Conservation (phyloP, 2,113 vertebrate genomes). For the Trogon melanurus region DNA sequence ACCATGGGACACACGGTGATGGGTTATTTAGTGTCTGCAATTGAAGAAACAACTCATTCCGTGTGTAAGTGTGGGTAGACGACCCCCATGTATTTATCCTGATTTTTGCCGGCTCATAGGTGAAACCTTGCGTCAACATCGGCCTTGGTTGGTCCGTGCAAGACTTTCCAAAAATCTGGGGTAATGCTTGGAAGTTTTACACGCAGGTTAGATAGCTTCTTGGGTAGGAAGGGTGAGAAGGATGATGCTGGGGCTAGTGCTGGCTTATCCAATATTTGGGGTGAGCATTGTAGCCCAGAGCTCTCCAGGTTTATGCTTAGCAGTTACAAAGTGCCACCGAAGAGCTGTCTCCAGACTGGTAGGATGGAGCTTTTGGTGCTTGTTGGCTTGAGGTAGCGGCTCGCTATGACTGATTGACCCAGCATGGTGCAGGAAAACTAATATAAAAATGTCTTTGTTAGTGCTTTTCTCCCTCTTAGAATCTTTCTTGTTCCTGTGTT, state of each 20-base stretch:
- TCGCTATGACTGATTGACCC: not conserved
- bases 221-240: not conserved
- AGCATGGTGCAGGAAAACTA: not conserved
- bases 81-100: not conserved
- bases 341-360: not conserved
- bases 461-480: not conserved
- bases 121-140: not conserved
- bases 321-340: not conserved
- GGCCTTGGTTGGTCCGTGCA: not conserved
- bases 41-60: not conserved
- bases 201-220: not conserved
- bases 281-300: not conserved
- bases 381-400: not conserved
- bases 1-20: rapidly evolving
- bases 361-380: not conserved
- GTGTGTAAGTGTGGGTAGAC: not conserved
- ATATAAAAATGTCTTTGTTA: not conserved
- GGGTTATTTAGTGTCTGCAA: not conserved
- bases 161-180: not conserved
- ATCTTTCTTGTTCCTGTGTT: not conserved
- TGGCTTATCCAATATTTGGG: not conserved
- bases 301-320: not conserved
- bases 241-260: too few relatives aligned
- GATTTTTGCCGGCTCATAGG: not conserved
- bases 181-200: not conserved